Percentiles rank a stretch among this genome's conserved stretches.
phyloP scores from a whole-genome alignment of 2,888 invertebrate species.

The Hirtodrosophila alboralis region DNA sequence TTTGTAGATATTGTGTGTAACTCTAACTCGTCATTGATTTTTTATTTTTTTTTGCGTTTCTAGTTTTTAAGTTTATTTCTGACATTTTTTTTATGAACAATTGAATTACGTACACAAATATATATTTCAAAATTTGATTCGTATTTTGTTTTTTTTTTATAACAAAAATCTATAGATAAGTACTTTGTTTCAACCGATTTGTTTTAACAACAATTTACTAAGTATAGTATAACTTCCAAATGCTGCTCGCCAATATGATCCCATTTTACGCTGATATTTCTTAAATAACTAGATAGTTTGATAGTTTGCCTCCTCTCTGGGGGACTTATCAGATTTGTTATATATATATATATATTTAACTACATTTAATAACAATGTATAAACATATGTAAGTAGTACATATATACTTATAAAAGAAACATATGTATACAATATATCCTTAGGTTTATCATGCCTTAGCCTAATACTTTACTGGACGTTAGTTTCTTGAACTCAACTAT shows the following conservation, averaged over 20 bases:
- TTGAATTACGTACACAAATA: conserved; percentile 77
- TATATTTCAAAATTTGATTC: conserved; percentile 46
- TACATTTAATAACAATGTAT: conserved; percentile 72
- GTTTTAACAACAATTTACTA: conserved; percentile 32
- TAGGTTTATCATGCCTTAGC: conserved; percentile 28
- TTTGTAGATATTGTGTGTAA: conserved; percentile 31
- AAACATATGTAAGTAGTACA: conserved; percentile 41
- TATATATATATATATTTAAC: conserved; percentile 64
- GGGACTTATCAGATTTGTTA: conserved; percentile 35
- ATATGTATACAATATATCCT: conserved; percentile 19
- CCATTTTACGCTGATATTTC: conserved; percentile 56
- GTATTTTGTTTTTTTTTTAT: conserved; percentile 10
- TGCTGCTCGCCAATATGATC: conserved; percentile 51
- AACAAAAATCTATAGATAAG: conserved; percentile 40
- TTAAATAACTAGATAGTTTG: conserved; percentile 18
- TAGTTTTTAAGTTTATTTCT: conserved; percentile 16
- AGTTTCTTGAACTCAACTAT: conserved; percentile 20
- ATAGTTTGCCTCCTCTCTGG: conserved; percentile 27
- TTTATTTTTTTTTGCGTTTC: conserved; percentile 25
- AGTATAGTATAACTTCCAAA: conserved; percentile 37
- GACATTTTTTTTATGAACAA: conserved; percentile 58
- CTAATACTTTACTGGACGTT: conserved; percentile 43
- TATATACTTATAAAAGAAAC: conserved; percentile 15
- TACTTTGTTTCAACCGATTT: conserved; percentile 10
- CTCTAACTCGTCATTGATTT: conserved; percentile 24